Conservation (phyloP, 2,113 vertebrate species). For the Glaucomys volans region DNA sequence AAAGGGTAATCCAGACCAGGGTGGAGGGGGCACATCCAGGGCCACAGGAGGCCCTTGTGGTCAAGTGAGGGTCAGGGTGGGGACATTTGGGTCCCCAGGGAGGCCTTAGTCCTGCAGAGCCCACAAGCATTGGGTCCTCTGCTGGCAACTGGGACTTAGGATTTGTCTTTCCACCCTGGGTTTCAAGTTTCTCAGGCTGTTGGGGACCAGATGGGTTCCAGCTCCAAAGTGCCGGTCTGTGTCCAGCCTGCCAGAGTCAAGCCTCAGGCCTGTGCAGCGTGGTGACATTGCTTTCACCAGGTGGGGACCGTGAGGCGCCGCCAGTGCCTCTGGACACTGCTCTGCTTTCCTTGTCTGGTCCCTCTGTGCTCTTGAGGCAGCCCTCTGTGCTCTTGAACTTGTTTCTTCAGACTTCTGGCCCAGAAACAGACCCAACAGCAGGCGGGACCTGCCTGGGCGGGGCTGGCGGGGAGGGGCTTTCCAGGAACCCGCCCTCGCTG, state of each 20-base stretch:
- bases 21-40: too few species aligned
- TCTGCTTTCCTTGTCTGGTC: neutral
- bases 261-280: neutral
- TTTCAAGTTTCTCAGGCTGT: neutral
- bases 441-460: neutral
- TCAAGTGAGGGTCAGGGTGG: too few species aligned
- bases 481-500: neutral
- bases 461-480: neutral
- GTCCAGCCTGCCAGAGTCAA: rapidly evolving
- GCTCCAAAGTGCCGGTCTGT: rapidly evolving
- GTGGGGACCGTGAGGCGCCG: rapidly evolving
- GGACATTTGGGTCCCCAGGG: neutral
- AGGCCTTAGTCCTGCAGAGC: neutral
- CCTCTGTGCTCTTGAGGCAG: too few species aligned
- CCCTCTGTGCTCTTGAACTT: neutral
- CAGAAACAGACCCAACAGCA: neutral
- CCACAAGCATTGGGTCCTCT: neutral
- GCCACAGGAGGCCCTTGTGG: neutral
- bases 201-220: rapidly evolving
- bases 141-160: too few species aligned
- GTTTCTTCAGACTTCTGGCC: neutral
- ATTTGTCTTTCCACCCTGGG: neutral
- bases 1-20: neutral
- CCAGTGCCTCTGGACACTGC: neutral
- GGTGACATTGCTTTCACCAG: neutral